Evolutionary conservation across 1,140 invertebrate species (phyloP).

Genomic region (Samia ricini): DNA sequence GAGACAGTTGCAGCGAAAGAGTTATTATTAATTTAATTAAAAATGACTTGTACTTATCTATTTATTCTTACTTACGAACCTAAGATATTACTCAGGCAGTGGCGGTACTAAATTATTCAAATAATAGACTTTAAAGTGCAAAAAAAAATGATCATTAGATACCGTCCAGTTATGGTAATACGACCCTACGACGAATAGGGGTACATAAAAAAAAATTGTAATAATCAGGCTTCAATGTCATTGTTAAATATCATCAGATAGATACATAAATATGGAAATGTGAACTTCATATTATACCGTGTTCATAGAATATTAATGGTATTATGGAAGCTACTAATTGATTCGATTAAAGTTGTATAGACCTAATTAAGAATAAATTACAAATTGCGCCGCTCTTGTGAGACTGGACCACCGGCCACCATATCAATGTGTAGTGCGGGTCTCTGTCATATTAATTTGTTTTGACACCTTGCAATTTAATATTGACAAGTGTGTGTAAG

Average conservation of each 20-base stretch:
- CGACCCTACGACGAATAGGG: neutral
- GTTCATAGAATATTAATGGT: too few relatives aligned
- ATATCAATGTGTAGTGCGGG: too few relatives aligned
- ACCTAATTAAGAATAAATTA: too few relatives aligned
- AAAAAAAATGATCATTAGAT: conserved; percentile 1
- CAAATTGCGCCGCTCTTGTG: too few relatives aligned
- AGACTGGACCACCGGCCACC: too few relatives aligned
- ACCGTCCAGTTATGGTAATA: neutral
- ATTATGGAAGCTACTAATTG: too few relatives aligned
- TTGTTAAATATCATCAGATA: neutral
- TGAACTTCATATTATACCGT: too few relatives aligned
- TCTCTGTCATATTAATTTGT: too few relatives aligned
- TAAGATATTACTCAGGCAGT: neutral
- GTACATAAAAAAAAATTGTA: neutral
- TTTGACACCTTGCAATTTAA: too few relatives aligned
- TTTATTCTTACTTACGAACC: neutral
- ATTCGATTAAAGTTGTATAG: too few relatives aligned
- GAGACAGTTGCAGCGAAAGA: conserved; percentile 20
- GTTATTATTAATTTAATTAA: conserved; percentile 17
- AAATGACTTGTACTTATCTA: conserved; percentile 19
- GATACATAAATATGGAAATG: neutral
- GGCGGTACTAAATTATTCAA: conserved; percentile 3
- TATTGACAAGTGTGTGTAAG: too few relatives aligned
- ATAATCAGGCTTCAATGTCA: neutral
- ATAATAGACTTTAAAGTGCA: neutral